These are phyloP conservation scores for Armadillidium nasatum DNA, from an alignment of 1,140 invertebrate species.

Conservation along the genomic window DNA sequence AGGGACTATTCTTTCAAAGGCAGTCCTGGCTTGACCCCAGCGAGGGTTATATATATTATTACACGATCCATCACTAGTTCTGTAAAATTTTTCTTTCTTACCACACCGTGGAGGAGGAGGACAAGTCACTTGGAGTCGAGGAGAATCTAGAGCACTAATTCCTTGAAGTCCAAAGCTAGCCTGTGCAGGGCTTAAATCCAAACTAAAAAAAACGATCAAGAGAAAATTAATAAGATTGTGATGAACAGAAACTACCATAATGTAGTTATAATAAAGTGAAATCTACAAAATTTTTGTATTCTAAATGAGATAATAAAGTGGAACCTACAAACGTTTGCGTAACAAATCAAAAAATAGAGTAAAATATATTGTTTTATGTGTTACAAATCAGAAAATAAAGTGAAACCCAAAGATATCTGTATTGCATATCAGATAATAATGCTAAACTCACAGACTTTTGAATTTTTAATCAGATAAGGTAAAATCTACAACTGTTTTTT, in stretches of 20 bases:
- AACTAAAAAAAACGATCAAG: not conserved
- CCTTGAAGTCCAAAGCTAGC: constrained; percentile 37
- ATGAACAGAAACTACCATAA: not conserved
- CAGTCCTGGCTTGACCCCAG: constrained; percentile 68
- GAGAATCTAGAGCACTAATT: constrained; percentile 30
- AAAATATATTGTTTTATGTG: too few relatives aligned
- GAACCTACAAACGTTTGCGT: too few relatives aligned
- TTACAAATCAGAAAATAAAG: too few relatives aligned
- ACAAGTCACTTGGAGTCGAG: constrained; percentile 28
- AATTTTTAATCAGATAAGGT: too few relatives aligned
- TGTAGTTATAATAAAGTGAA: too few relatives aligned
- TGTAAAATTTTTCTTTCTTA: constrained; percentile 52
- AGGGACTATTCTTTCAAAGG: constrained; percentile 72
- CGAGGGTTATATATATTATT: constrained; percentile 70
- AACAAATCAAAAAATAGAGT: too few relatives aligned
- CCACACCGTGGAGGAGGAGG: constrained; percentile 19
- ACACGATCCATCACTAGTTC: constrained; percentile 75
- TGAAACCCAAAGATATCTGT: too few relatives aligned
- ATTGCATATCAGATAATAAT: too few relatives aligned
- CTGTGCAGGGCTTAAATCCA: constrained; percentile 3
- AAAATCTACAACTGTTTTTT: too few relatives aligned
- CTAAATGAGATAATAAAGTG: too few relatives aligned
- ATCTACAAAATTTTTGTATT: too few relatives aligned
- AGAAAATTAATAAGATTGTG: not conserved
- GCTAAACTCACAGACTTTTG: too few relatives aligned